phyloP scores from a whole-genome alignment of 2,888 invertebrate genomes.

The Acrobasis repandana region DNA sequence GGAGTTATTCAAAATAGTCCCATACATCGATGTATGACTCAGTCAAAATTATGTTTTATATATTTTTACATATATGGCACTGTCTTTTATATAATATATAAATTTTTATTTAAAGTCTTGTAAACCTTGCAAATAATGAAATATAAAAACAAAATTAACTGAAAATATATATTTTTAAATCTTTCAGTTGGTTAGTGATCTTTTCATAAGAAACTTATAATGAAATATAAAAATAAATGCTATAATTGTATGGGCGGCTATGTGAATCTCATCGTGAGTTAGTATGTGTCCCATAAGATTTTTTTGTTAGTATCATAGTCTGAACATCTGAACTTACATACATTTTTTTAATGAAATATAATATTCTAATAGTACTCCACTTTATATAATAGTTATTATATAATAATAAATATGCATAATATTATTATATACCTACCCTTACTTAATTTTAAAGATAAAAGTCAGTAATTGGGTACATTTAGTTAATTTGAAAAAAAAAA shows the following conservation, averaged over 20 bases:
- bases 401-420: too few species aligned
- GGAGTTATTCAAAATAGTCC: conserved; percentile 12
- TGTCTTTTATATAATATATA: background rate
- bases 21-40: conserved; percentile 16
- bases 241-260: too few species aligned
- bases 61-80: background rate
- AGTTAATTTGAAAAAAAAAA: background rate
- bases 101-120: background rate
- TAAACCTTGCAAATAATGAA: background rate
- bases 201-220: too few species aligned
- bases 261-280: too few species aligned
- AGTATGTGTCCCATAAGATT: too few species aligned
- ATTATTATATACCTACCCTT: background rate
- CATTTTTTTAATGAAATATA: too few species aligned
- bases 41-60: background rate
- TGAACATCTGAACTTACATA: too few species aligned
- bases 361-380: background rate
- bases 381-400: background rate
- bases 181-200: too few species aligned
- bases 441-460: background rate
- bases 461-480: background rate
- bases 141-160: background rate
- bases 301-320: too few species aligned
- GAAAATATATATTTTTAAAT: too few species aligned
- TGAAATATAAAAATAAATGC: too few species aligned